Conservation (phyloP, 2,797 vertebrate species). For the Mormyrops attenuatus region DNA sequence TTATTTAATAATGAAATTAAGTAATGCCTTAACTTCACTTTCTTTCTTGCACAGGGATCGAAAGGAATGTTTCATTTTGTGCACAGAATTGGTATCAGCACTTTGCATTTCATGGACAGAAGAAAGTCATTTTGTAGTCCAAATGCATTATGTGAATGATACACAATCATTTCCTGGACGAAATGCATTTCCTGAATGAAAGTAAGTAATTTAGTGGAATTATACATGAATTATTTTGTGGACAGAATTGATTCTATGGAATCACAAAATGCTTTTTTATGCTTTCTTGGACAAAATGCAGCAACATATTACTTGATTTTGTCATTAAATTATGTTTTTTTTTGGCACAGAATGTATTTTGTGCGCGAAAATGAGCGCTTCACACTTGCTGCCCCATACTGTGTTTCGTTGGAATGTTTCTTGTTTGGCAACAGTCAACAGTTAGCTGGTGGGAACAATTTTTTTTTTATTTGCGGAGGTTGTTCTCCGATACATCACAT, state of each 20-base stretch:
- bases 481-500: neutral
- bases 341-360: neutral
- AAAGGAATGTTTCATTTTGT: neutral
- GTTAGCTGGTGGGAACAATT: neutral
- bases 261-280: neutral
- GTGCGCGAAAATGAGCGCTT: neutral
- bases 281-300: neutral
- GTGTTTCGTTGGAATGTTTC: neutral
- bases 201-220: neutral
- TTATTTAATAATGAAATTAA: neutral
- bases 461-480: neutral
- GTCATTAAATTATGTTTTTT: neutral
- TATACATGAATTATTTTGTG: neutral
- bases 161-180: neutral
- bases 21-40: neutral
- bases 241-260: neutral
- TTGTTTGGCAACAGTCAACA: neutral
- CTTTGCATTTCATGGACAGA: neutral
- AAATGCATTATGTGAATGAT: neutral
- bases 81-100: neutral
- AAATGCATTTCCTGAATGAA: neutral
- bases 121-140: neutral
- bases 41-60: neutral
- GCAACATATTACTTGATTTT: neutral
- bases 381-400: neutral